phyloP scores from a whole-genome alignment of 2,888 invertebrate genomes.

The Xiphydria camelus region DNA sequence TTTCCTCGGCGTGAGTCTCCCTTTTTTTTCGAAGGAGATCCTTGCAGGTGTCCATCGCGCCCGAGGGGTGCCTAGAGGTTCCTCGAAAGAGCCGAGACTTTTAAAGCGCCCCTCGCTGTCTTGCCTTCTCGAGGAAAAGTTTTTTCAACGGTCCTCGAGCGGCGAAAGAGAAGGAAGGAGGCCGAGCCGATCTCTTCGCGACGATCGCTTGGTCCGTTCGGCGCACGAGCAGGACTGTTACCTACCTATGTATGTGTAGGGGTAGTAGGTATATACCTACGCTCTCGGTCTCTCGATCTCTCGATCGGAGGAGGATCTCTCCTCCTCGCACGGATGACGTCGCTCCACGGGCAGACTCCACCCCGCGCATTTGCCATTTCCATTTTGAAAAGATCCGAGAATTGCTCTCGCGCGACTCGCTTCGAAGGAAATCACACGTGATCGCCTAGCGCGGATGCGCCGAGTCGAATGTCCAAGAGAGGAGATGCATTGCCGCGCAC shows the following conservation, averaged over 20 bases:
- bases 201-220: too few relatives aligned
- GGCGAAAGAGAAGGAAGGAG: constrained; percentile 9
- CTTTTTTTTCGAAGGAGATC: constrained; percentile 15
- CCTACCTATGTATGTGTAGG: too few relatives aligned
- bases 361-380: constrained; percentile 6
- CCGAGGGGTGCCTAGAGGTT: constrained; percentile 30
- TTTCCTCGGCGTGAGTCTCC: not conserved
- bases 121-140: not conserved
- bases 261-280: too few relatives aligned
- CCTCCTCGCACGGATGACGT: too few relatives aligned
- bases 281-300: too few relatives aligned
- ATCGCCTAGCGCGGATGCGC: constrained; percentile 21
- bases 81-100: constrained; percentile 18
- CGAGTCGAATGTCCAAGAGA: constrained; percentile 41
- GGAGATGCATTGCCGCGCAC: constrained; percentile 38
- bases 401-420: constrained; percentile 5
- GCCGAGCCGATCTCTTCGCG: not conserved
- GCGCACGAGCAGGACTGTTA: too few relatives aligned
- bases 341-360: too few relatives aligned
- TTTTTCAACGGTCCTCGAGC: not conserved
- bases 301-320: too few relatives aligned
- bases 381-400: constrained; percentile 31
- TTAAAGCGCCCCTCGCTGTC: constrained; percentile 26
- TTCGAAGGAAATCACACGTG: constrained; percentile 31
- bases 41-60: constrained; percentile 38